Base-by-base conservation (phyloP, 2,888 invertebrate species). In the Lycaena phlaeas region DNA sequence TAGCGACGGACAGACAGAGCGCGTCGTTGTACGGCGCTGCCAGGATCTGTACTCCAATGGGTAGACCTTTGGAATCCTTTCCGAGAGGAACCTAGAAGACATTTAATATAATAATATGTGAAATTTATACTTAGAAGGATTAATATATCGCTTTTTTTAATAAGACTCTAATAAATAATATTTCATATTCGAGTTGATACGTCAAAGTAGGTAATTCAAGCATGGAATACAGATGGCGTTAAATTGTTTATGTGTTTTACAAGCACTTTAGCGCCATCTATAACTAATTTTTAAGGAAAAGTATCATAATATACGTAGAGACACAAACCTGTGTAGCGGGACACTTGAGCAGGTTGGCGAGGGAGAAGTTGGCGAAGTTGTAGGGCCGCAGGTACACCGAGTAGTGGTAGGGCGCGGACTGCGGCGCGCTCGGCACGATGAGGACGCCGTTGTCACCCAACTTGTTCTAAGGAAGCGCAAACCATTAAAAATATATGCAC, bases 241-340 rank as follows among this genome's bases (percentile, higher is more conserved):
- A n/a, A n/a, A n/a, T n/a, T n/a, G n/a, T n/a, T n/a, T n/a, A n/a
- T n/a, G n/a, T n/a, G n/a, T n/a, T n/a, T n/a, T n/a, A n/a, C n/a
- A n/a, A n/a, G n/a, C n/a, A n/a, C n/a, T n/a, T n/a, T n/a, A n/a
- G n/a, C n/a, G n/a, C n/a, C n/a, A n/a, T n/a, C n/a, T n/a, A n/a
- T n/a, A n/a, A n/a, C n/a, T n/a, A n/a, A n/a, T n/a, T n/a, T n/a
- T n/a, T n/a, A n/a, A n/a, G n/a, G n/a, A n/a, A n/a, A n/a, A n/a
- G n/a, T n/a, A n/a, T n/a, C n/a, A n/a, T n/a, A n/a, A n/a, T n/a
- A n/a, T n/a, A n/a, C n/a, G n/a, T n/a, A n/a, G n/a, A n/a, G n/a
- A n/a, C n/a, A n/a, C n/a, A n/a, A n/a, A 78, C 84, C 85, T 95
- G 94, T 3, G 96, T 96, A 0, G 89, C 92, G 1, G 97, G 97